These are phyloP conservation scores for Dasypogon diadema DNA, from an alignment of 2,888 invertebrate species.

Conservation along the genomic window DNA sequence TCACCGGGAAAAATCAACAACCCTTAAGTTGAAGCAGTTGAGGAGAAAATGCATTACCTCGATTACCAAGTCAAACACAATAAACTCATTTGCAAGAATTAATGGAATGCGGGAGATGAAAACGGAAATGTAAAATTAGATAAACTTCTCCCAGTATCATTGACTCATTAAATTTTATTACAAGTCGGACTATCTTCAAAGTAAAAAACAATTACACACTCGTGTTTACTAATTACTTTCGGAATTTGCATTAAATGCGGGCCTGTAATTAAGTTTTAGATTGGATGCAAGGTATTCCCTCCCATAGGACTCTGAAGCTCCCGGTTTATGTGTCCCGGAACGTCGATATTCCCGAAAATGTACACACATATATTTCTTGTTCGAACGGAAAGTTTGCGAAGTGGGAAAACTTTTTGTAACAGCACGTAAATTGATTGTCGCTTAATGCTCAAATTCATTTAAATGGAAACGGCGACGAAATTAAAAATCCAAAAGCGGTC, in stretches of 20 bases:
- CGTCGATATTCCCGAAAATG: too few relatives aligned
- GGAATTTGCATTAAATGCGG: conserved; percentile 59
- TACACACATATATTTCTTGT: background rate
- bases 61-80: conserved; percentile 33
- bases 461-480: conserved; percentile 28
- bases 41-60: background rate
- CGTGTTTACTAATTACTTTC: conserved; percentile 58
- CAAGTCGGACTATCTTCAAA: conserved; percentile 1
- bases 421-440: conserved; percentile 48
- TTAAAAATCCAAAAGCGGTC: conserved; percentile 25
- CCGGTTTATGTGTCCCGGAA: too few relatives aligned
- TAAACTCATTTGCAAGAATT: conserved; percentile 40
- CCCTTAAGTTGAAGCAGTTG: background rate
- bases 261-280: conserved; percentile 58
- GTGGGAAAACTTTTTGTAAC: conserved; percentile 5
- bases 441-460: conserved; percentile 42
- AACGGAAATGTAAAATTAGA: conserved; percentile 32
- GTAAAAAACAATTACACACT: conserved; percentile 35
- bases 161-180: conserved; percentile 29
- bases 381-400: background rate
- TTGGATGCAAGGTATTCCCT: conserved; percentile 30
- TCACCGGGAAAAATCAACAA: background rate
- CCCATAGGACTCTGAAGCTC: background rate
- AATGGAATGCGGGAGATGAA: background rate
- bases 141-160: conserved; percentile 25